A percentile compares a stretch with the other conserved stretches of the same genome.
phyloP scores from a whole-genome alignment of 2,797 vertebrate genomes.

The Cichlasoma orientale region DNA sequence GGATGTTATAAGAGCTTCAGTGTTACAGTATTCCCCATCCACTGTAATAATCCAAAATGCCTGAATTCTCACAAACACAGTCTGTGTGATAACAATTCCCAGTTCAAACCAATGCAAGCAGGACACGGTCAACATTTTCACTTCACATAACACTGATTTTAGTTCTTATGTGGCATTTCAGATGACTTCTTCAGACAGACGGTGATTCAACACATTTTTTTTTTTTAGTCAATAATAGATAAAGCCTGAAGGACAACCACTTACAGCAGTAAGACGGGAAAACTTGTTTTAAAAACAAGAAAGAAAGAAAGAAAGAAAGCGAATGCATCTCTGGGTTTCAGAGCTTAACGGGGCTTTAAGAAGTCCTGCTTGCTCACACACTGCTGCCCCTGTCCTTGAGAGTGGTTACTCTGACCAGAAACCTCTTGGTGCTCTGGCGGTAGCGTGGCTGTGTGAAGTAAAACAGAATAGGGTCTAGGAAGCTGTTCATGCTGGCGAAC shows the following conservation, averaged over 20 bases:
- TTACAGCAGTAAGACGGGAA: background rate
- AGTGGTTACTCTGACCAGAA: constrained; percentile 84
- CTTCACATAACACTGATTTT: background rate
- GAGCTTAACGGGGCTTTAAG: background rate
- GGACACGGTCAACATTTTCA: background rate
- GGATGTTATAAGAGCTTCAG: background rate
- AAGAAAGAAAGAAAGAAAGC: background rate
- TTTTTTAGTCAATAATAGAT: background rate
- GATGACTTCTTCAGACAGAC: background rate
- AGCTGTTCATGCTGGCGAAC: constrained; percentile 96
- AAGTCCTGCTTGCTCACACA: constrained; percentile 24
- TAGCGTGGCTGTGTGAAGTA: constrained; percentile 93
- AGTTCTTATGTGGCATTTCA: background rate
- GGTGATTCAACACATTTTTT: background rate
- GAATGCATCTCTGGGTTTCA: background rate
- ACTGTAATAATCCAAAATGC: background rate
- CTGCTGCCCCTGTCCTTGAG: constrained; percentile 71
- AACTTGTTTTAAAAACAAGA: background rate
- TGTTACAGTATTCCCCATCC: background rate
- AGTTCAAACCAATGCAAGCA: background rate
- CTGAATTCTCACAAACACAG: background rate
- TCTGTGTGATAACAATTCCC: background rate
- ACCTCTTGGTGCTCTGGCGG: constrained; percentile 81
- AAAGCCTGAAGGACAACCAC: background rate
- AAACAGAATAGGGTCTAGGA: constrained; percentile 95